Conservation (phyloP, 2,888 invertebrate genomes). For the Agriopis aurantiaria region DNA sequence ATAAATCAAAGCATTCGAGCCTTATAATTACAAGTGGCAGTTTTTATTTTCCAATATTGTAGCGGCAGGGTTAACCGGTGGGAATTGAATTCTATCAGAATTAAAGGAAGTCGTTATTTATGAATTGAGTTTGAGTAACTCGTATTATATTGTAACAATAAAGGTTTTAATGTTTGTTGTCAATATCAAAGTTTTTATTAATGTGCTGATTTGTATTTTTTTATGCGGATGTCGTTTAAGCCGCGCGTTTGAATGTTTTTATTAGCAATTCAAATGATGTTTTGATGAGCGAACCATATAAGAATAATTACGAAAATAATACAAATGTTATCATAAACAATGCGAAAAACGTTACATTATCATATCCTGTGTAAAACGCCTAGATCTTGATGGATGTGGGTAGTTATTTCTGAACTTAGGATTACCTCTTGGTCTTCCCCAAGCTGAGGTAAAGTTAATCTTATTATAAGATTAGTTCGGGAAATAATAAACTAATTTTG, state of each 20-base stretch:
- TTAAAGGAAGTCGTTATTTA: slow-evolving; percentile 40
- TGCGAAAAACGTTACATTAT: slow-evolving; percentile 25
- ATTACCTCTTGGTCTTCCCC: too few species aligned
- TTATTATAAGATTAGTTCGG: too few species aligned
- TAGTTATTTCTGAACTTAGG: not conserved
- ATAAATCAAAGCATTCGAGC: slow-evolving; percentile 44
- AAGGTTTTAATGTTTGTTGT: slow-evolving; percentile 32
- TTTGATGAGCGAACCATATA: slow-evolving; percentile 35
- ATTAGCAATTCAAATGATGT: slow-evolving; percentile 39
- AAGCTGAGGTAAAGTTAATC: too few species aligned
- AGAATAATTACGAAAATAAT: slow-evolving; percentile 23
- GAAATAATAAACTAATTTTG: too few species aligned
- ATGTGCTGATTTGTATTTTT: slow-evolving; percentile 29
- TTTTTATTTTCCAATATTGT: slow-evolving; percentile 37
- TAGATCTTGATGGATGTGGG: not conserved
- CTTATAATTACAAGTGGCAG: slow-evolving; percentile 42
- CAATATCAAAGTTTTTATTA: slow-evolving; percentile 29
- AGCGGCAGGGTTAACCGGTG: slow-evolving; percentile 42
- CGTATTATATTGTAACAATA: slow-evolving; percentile 32
- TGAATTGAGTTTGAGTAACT: slow-evolving; percentile 38
- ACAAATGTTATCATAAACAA: slow-evolving; percentile 13
- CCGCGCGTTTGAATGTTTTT: slow-evolving; percentile 22
- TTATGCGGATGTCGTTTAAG: slow-evolving; percentile 36
- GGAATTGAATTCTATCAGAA: slow-evolving; percentile 21
- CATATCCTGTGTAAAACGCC: slow-evolving; percentile 10